Percentiles rank a stretch among this genome's conserved stretches.
Conservation (phyloP, 2,797 vertebrate species). For the Ara ararauna region DNA sequence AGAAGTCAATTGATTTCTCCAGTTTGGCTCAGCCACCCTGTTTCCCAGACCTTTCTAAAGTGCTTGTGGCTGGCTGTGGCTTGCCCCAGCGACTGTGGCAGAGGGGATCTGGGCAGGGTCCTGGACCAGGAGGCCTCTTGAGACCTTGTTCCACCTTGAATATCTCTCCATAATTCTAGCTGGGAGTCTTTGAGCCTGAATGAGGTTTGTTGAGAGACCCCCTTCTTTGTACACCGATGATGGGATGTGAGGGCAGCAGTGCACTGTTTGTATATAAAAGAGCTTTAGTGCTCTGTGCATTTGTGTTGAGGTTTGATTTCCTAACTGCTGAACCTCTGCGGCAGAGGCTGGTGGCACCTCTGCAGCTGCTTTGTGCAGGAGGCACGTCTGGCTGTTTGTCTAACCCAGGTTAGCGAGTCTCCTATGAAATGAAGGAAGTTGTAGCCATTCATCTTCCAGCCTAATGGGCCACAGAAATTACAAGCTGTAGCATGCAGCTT, state of each 20-base stretch:
- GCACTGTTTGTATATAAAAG: background rate
- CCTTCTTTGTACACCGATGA: fast-evolving
- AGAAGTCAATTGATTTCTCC: background rate
- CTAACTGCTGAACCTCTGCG: background rate
- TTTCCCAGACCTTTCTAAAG: background rate
- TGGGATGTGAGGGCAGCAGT: background rate
- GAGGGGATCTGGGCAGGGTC: background rate
- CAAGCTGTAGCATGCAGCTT: constrained; percentile 60
- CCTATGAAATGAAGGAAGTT: constrained; percentile 20
- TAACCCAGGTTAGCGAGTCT: background rate
- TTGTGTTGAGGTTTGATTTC: background rate
- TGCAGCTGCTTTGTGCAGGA: background rate
- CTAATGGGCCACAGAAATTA: constrained; percentile 61
- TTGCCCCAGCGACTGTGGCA: background rate
- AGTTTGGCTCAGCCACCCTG: background rate
- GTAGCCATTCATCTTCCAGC: constrained; percentile 48
- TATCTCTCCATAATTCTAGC: background rate
- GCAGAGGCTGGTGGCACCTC: background rate
- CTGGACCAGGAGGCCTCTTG: background rate
- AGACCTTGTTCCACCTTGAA: background rate
- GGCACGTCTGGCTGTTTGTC: background rate
- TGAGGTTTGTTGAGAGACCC: background rate
- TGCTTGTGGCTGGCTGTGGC: background rate
- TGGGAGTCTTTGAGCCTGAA: background rate
- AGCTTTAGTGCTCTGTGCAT: background rate